phyloP scores from a whole-genome alignment of 1,140 invertebrate genomes.

The Helicoverpa zea region DNA sequence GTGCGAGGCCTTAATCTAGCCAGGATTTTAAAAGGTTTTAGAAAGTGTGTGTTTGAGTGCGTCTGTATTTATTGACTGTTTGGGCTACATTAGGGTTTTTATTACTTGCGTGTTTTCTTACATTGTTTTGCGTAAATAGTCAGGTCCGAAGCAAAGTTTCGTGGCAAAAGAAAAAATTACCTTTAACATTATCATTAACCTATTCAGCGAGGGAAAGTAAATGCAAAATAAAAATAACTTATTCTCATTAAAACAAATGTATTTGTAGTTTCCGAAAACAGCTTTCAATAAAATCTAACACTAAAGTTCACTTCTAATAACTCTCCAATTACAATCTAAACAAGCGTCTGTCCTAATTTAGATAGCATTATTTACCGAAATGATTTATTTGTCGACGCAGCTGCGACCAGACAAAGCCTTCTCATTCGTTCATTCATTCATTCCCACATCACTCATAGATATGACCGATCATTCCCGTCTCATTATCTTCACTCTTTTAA shows the following conservation, averaged over 20 bases:
- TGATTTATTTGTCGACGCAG: constrained; percentile 70
- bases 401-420: constrained; percentile 65
- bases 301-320: constrained; percentile 9
- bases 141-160: neutral
- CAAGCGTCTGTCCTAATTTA: constrained; percentile 63
- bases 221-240: too few species aligned
- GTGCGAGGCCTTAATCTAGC: constrained; percentile 40
- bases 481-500: constrained; percentile 9
- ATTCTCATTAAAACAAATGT: too few species aligned
- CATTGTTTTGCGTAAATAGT: neutral
- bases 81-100: neutral
- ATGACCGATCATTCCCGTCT: constrained; percentile 65
- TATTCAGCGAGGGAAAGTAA: too few species aligned
- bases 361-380: constrained; percentile 63
- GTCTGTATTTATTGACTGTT: constrained; percentile 21
- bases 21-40: constrained; percentile 44
- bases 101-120: constrained; percentile 2
- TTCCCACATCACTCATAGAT: constrained; percentile 75
- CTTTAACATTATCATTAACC: too few species aligned
- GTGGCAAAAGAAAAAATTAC: too few species aligned
- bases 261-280: too few species aligned
- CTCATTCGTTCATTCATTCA: constrained; percentile 35
- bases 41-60: constrained; percentile 34
- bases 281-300: neutral
- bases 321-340: constrained; percentile 59